phyloP scores from a whole-genome alignment of 2,888 invertebrate species.

The Drosophila demipolita region DNA sequence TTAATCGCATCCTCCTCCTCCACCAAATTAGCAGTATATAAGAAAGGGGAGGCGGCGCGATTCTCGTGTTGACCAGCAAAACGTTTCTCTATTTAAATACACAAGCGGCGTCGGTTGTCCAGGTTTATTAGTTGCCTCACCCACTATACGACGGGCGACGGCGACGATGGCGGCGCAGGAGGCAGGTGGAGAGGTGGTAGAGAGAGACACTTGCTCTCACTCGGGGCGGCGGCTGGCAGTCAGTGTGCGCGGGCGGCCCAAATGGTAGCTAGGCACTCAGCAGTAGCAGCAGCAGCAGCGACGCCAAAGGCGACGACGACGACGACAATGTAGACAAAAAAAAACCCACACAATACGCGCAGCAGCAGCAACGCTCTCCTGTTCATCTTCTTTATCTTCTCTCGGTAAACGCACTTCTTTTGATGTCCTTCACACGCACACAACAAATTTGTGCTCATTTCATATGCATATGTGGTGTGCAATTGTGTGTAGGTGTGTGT shows the following conservation, averaged over 20 bases:
- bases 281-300: slow-evolving; percentile 59
- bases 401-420: not conserved
- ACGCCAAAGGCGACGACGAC: slow-evolving; percentile 27
- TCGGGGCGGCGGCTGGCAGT: slow-evolving; percentile 34
- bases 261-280: slow-evolving; percentile 75
- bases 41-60: slow-evolving; percentile 37
- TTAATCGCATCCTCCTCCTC: slow-evolving; percentile 52
- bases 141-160: slow-evolving; percentile 60
- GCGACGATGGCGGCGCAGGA: slow-evolving; percentile 72
- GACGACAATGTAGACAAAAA: slow-evolving; percentile 22
- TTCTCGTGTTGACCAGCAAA: slow-evolving; percentile 45
- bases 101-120: slow-evolving; percentile 68
- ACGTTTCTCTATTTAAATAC: slow-evolving; percentile 30
- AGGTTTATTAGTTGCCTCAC: slow-evolving; percentile 69
- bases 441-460: slow-evolving; percentile 39
- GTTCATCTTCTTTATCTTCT: slow-evolving; percentile 11
- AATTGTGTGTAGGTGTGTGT: slow-evolving; percentile 14
- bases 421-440: slow-evolving; percentile 3
- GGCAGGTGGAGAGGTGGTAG: not conserved
- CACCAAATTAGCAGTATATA: slow-evolving; percentile 16
- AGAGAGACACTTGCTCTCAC: not conserved
- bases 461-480: slow-evolving; percentile 17
- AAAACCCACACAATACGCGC: slow-evolving; percentile 18
- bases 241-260: slow-evolving; percentile 58
- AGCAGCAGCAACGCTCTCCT: slow-evolving; percentile 21